These are phyloP conservation scores for Lutjanus campechanus DNA, from an alignment of 2,797 vertebrate species.

Conservation along the genomic window DNA sequence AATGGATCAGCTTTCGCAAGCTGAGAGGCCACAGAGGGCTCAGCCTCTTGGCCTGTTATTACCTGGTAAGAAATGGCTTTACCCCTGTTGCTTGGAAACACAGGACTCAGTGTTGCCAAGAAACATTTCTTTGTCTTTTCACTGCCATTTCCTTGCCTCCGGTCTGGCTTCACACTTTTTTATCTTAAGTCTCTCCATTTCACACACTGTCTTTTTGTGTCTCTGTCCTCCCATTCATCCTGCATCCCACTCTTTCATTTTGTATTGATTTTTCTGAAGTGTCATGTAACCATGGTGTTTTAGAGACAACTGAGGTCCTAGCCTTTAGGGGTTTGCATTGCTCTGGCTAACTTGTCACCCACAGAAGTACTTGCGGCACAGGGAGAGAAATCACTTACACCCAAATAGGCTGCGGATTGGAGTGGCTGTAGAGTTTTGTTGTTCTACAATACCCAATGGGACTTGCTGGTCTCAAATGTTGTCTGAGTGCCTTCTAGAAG, in stretches of 20 bases:
- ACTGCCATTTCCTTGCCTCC: constrained; percentile 45
- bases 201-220: constrained; percentile 38
- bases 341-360: constrained; percentile 56
- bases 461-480: constrained; percentile 43
- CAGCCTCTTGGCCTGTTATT: constrained; percentile 76
- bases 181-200: constrained; percentile 45
- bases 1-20: constrained; percentile 56
- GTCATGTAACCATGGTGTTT: constrained; percentile 61
- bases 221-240: constrained; percentile 27
- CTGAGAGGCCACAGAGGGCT: constrained; percentile 59
- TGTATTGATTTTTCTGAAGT: constrained; percentile 67
- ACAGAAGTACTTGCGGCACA: constrained; percentile 49
- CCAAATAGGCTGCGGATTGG: constrained; percentile 48
- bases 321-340: constrained; percentile 53
- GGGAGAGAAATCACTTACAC: constrained; percentile 61
- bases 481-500: constrained; percentile 63
- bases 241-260: constrained; percentile 27
- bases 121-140: constrained; percentile 63
- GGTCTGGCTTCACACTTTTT: constrained; percentile 40
- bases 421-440: constrained; percentile 64
- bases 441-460: constrained; percentile 45
- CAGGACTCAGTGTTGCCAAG: constrained; percentile 68
- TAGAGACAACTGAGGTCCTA: constrained; percentile 58
- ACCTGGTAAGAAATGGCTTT: constrained; percentile 71
- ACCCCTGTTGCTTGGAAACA: constrained; percentile 75